phyloP scores from a whole-genome alignment of 1,140 invertebrate genomes.

The Anthonomus grandis region DNA sequence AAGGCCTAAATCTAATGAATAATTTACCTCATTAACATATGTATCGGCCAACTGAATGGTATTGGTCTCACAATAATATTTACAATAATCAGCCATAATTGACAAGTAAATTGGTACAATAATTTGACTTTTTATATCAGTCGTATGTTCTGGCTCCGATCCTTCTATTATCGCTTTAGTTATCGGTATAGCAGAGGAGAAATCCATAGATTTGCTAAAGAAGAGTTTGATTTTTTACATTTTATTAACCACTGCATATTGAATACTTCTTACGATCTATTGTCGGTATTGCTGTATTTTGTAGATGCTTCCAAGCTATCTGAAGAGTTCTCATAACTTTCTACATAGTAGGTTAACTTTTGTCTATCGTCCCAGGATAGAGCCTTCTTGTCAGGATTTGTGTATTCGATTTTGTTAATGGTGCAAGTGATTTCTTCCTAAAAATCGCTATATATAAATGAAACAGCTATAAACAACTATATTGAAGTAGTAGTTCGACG shows the following conservation, averaged over 20 bases:
- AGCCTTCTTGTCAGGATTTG: conserved; percentile 14
- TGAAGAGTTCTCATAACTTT: no score
- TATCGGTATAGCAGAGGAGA: no score
- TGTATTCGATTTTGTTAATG: conserved; percentile 36
- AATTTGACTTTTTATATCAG: conserved; percentile 15
- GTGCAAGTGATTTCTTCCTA: conserved; percentile 28
- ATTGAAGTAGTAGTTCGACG: no score
- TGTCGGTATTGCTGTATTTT: not conserved
- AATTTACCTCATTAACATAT: conserved; percentile 35
- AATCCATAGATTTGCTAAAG: no score
- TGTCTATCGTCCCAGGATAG: conserved; percentile 44
- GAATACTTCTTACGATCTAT: not conserved
- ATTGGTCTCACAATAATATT: conserved; percentile 21
- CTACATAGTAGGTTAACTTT: conserved; percentile 33
- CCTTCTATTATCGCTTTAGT: conserved; percentile 26
- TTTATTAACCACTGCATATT: no score
- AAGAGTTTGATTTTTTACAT: no score
- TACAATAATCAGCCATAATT: conserved; percentile 32
- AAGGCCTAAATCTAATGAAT: no score
- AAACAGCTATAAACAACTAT: no score
- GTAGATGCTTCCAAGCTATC: no score
- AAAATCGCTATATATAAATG: conserved; percentile 6
- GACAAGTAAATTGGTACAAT: conserved; percentile 22
- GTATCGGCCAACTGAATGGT: conserved; percentile 34
- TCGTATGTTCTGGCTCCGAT: conserved; percentile 24